Evolutionary conservation across 2,797 vertebrate species (phyloP).

Genomic region (Muraenolepis orangiensis): DNA sequence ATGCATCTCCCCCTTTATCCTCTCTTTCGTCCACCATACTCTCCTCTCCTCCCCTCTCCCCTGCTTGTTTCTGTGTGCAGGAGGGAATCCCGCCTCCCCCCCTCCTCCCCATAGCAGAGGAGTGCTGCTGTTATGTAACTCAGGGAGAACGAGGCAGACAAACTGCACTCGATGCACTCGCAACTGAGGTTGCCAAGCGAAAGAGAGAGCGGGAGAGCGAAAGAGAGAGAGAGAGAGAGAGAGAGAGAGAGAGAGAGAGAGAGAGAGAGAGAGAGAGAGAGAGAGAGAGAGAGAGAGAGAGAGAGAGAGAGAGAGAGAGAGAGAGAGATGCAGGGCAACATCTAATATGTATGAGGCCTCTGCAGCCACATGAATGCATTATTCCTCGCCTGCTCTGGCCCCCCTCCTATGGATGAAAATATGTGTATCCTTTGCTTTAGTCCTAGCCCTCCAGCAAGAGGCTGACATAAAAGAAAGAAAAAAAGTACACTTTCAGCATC

Average conservation of each 20-base stretch:
- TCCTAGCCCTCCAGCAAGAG: not conserved
- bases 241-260: not conserved
- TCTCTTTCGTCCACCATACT: constrained; percentile 10
- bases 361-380: constrained; percentile 60
- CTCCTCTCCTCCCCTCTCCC: not conserved
- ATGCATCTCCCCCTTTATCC: no score
- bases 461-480: not conserved
- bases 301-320: not conserved
- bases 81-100: constrained; percentile 74
- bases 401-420: not conserved
- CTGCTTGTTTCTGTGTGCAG: constrained; percentile 42
- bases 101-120: constrained; percentile 63
- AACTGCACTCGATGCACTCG: constrained; percentile 47
- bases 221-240: not conserved
- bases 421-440: not conserved
- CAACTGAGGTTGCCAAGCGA: constrained; percentile 41
- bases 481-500: not conserved
- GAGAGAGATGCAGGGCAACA: constrained; percentile 29
- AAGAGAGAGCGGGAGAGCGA: not conserved
- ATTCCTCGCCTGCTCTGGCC: constrained; percentile 8
- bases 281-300: not conserved
- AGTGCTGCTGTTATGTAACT: constrained; percentile 67
- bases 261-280: not conserved
- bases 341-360: constrained; percentile 71
- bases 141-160: constrained; percentile 46